Base-by-base conservation (phyloP, 92 coral and sea anemone genomes). In the Heteractis magnifica region DNA sequence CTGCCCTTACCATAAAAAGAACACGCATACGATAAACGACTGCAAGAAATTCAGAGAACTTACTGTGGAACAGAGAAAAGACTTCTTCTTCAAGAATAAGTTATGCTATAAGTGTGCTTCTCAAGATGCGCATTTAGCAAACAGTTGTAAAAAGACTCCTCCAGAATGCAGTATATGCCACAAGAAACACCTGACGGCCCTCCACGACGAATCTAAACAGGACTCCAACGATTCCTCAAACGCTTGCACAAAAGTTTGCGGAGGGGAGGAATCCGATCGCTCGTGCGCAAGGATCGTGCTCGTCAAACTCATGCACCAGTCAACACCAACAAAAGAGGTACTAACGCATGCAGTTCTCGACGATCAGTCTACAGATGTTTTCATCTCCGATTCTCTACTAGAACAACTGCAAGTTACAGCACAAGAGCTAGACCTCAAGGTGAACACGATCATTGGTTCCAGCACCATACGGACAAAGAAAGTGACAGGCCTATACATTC, bases 261-360 rank as follows among this genome's bases (percentile, higher is more conserved):
- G 59, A 5, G 70, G 71, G 52, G 72, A 68, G n/a, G 77, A 74
- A 65, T 26, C 75, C 5, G 75, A 8, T 53, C 89, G 86, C 15
- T 82, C 90, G 0, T 91, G 91, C 81, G 91, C 94, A 0, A 85
- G 83, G 49, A 91, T 91, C 41, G 90, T 79, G 6, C 85, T 88
- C 18, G 49, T 91, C 4, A 75, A 88, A 64, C 80, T 85, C n/a
- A 70, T 56, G 4, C 84, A 87, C 80, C 93, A 51, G 51, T 76
- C 79, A 10, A 58, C 79, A 49, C 89, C 89, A 8, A 8, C 78
- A 0, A 52, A 26, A n/a, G 77, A 77, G 76, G 58, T 65, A 8
- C 49, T 82, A 12, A 91, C 91, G 7, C 79, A 84, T 53, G 89
- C 87, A 0, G 85, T 88, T 8, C 23, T 79, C 20, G 88, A 87